Evolutionary conservation across 2,888 invertebrate species (phyloP).

Genomic region (Horisme vitalbata): DNA sequence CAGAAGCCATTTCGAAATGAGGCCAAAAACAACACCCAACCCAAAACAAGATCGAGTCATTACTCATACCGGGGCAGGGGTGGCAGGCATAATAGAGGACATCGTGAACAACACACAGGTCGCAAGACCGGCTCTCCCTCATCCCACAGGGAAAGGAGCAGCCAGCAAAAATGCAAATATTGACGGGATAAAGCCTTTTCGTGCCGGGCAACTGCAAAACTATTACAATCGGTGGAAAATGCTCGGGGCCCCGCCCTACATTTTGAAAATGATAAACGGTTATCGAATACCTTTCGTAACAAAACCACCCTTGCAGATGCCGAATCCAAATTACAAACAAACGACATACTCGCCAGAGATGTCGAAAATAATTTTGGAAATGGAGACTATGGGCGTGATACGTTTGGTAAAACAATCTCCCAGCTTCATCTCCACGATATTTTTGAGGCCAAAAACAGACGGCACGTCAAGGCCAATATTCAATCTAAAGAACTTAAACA

Average conservation of each 20-base stretch:
- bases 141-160: slow-evolving; percentile 1
- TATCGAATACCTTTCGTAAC: slow-evolving; percentile 19
- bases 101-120: background rate
- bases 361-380: slow-evolving; percentile 16
- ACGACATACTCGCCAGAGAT: slow-evolving; percentile 12
- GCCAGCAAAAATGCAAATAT: background rate
- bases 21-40: background rate
- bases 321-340: slow-evolving; percentile 2
- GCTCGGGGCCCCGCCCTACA: slow-evolving; percentile 9
- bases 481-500: background rate
- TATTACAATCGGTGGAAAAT: slow-evolving; percentile 4
- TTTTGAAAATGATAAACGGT: slow-evolving; percentile 9
- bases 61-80: background rate
- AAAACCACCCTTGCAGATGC: slow-evolving; percentile 11
- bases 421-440: slow-evolving; percentile 28
- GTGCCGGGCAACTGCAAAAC: slow-evolving; percentile 14
- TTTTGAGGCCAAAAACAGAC: slow-evolving; percentile 28
- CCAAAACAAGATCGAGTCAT: background rate
- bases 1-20: background rate
- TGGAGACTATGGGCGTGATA: slow-evolving; percentile 21
- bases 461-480: slow-evolving; percentile 24
- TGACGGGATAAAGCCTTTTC: background rate
- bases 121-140: slow-evolving; percentile 3
- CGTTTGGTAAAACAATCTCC: slow-evolving; percentile 9
- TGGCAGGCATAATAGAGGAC: background rate